Evolutionary conservation across 2,888 invertebrate genomes (phyloP), one percentile per base, ranked within the genome.

Genomic region (Drosophila lacicola): DNA sequence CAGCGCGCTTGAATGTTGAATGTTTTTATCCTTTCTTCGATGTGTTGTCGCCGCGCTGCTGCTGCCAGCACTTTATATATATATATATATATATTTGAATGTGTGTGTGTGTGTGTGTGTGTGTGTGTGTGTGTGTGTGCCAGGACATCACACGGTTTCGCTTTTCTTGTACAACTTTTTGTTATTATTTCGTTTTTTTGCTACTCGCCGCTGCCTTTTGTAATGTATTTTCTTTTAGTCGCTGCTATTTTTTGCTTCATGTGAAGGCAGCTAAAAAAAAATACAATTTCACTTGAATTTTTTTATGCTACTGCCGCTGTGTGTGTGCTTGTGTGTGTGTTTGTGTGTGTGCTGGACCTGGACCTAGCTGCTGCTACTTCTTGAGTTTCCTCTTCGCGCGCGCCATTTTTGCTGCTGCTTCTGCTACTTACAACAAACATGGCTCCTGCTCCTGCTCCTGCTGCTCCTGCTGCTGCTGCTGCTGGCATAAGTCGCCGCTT

Each of bases 161-260:
- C 88, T 86, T 85, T 88, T 89, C 85, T 84, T 89, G 84, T 86
- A 80, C 85, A 84, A 84, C 86, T 85, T 88, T 88, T 89, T 80
- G 83, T 85, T 82, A 85, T 87, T 83, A 85, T 88, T 88, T 86
- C 79, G 78, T 78, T 86, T 82, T 82, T 85, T 85, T 88, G 76
- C 81, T 78, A 29, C 29, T 29, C 80, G 73, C 75, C 70, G 78
- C 66, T 71, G 68, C 69, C 73, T 73, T 68, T 73, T 67, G 77
- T 80, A 80, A 83, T 86, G 89, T 84, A 84, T 84, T 84, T 84
- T 87, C 87, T 84, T 87, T 84, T 80, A 74, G 77, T 81, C 77
- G 81, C 77, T 81, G 72, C 74, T 77, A 73, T 86, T 85, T 84
- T 83, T 82, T 84, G 78, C 83, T 82, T 64, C 82, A 82, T 82